Conservation (phyloP, 2,888 invertebrate species). For the Ceriagrion tenellum region DNA sequence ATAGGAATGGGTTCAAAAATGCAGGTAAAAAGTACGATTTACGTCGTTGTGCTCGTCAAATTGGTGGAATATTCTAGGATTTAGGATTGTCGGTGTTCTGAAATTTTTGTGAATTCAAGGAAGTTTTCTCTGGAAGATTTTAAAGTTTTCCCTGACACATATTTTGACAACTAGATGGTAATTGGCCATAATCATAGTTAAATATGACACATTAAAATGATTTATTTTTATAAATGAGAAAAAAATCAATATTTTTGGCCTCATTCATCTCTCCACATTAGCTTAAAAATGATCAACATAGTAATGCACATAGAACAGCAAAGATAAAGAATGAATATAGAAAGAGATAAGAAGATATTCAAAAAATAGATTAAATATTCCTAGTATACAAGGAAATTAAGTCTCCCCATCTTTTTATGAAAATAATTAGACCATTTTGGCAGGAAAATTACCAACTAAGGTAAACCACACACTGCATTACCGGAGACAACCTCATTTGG, state of each 20-base stretch:
- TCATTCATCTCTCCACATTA: background rate
- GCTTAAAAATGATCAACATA: background rate
- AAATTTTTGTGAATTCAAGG: background rate
- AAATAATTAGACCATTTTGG: constrained; percentile 36
- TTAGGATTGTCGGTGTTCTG: background rate
- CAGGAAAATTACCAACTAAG: constrained; percentile 25
- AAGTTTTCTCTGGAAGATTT: background rate
- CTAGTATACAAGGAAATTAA: background rate
- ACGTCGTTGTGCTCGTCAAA: too few relatives aligned
- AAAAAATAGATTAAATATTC: constrained; percentile 1
- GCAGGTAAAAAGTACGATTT: too few relatives aligned
- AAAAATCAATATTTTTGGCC: background rate
- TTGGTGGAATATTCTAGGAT: too few relatives aligned
- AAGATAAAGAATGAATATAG: background rate
- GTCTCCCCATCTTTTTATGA: background rate
- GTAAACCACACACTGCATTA: constrained; percentile 15
- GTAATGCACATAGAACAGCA: background rate
- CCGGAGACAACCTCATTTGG: constrained; percentile 44
- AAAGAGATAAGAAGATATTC: background rate
- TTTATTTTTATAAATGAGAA: background rate
- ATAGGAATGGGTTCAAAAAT: too few relatives aligned
- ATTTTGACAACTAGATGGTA: background rate
- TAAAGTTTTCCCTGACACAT: background rate
- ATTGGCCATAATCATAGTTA: background rate
- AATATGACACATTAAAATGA: background rate